Percentiles rank a stretch among this genome's conserved stretches.
Evolutionary conservation across 2,797 vertebrate genomes (phyloP).

Genomic region (Fistularia commersonii): DNA sequence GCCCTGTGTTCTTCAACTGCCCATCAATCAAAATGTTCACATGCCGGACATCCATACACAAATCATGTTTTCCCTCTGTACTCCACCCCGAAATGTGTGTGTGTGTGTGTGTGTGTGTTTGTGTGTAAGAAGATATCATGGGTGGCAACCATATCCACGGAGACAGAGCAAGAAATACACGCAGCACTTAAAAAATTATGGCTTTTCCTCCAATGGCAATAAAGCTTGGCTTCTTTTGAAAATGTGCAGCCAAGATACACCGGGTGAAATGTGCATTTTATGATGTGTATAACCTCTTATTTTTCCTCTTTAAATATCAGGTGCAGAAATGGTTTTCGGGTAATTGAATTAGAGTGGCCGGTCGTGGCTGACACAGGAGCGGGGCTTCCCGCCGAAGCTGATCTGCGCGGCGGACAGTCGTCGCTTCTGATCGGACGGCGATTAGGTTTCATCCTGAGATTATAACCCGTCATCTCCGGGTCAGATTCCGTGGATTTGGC

Average conservation of each 20-base stretch:
- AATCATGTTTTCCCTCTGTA: conserved; percentile 54
- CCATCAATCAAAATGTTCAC: conserved; percentile 62
- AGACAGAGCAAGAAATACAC: conserved; percentile 49
- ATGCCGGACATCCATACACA: conserved; percentile 54
- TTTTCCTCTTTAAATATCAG: conserved; percentile 65
- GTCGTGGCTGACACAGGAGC: conserved; percentile 48
- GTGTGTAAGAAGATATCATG: conserved; percentile 48
- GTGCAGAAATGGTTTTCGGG: conserved; percentile 55
- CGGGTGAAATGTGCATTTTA: conserved; percentile 67
- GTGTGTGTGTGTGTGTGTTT: conserved; percentile 46
- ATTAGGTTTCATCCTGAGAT: too few species aligned
- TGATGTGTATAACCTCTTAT: conserved; percentile 65
- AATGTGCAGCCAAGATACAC: conserved; percentile 62
- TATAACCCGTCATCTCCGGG: too few species aligned
- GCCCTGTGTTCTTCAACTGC: conserved; percentile 56
- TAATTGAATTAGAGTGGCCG: conserved; percentile 65
- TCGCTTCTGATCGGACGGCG: too few species aligned
- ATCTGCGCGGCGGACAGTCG: too few species aligned
- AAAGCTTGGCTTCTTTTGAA: conserved; percentile 49
- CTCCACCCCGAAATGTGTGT: conserved; percentile 46
- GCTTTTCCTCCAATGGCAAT: conserved; percentile 48
- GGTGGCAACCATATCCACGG: conserved; percentile 43
- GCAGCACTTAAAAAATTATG: conserved; percentile 50
- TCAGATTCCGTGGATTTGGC: too few species aligned
- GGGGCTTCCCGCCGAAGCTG: conserved; percentile 27